These are phyloP conservation scores for Yasuhikotakia modesta DNA, from an alignment of 2,797 vertebrate genomes.

Conservation along the genomic window DNA sequence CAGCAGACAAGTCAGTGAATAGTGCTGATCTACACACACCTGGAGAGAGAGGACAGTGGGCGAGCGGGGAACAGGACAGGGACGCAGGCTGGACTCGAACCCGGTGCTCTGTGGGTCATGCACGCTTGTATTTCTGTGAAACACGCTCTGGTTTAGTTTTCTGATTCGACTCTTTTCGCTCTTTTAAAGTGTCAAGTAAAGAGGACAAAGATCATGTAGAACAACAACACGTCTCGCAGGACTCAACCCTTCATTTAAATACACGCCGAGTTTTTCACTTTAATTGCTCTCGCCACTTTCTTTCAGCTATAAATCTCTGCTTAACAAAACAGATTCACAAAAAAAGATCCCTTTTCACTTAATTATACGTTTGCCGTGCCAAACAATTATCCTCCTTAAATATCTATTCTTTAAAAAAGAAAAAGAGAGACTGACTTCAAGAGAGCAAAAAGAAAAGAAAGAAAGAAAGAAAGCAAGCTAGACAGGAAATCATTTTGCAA, in stretches of 20 bases:
- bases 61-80: too few species aligned
- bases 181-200: conserved; percentile 47
- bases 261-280: conserved; percentile 51
- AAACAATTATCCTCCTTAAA: conserved; percentile 67
- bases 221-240: conserved; percentile 39
- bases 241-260: conserved; percentile 54
- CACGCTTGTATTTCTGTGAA: conserved; percentile 48
- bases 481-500: conserved; percentile 55
- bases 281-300: conserved; percentile 54
- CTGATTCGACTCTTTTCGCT: conserved; percentile 49
- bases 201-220: conserved; percentile 54
- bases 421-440: conserved; percentile 49
- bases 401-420: conserved; percentile 56
- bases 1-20: too few species aligned
- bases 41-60: too few species aligned
- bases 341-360: conserved; percentile 63
- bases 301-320: conserved; percentile 55
- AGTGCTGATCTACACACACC: too few species aligned
- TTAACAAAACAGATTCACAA: conserved; percentile 63
- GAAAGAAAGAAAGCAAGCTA: too few species aligned
- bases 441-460: conserved; percentile 33
- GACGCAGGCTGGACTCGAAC: too few species aligned
- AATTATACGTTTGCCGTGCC: conserved; percentile 62
- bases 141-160: conserved; percentile 46
- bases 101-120: too few species aligned